These are phyloP conservation scores for Cercopithecus petaurista DNA, from an alignment of 2,797 vertebrate species.

Conservation along the genomic window DNA sequence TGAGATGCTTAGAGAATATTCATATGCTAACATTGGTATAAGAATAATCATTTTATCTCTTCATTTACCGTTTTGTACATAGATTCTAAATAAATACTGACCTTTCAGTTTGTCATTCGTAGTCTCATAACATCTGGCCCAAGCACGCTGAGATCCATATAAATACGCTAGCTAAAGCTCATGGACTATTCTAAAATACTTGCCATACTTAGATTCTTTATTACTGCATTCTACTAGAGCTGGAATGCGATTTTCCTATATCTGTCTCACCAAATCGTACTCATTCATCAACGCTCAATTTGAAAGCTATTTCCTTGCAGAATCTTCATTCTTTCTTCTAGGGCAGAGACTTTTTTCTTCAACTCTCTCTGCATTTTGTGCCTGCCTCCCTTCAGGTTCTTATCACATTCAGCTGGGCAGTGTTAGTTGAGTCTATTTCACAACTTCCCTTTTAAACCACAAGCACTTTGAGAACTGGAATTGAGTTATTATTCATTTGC, in stretches of 20 bases:
- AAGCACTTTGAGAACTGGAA: not conserved
- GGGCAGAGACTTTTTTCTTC: not conserved
- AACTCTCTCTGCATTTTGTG: not conserved
- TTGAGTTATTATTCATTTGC: not conserved
- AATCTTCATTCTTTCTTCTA: not conserved
- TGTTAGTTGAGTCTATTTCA: not conserved
- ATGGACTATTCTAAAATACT: not conserved
- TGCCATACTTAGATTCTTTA: not conserved
- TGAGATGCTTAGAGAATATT: not conserved
- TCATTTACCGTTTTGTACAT: not conserved
- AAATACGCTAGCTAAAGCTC: not conserved
- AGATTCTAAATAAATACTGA: not conserved
- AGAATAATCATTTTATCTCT: not conserved
- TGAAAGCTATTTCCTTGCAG: not conserved
- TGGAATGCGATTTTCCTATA: not conserved
- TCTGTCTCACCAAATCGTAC: not conserved
- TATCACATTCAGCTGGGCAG: too few species aligned
- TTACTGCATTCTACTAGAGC: not conserved
- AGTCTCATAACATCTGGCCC: not conserved
- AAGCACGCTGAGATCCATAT: not conserved
- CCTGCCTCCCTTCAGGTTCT: not conserved
- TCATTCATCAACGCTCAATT: not conserved
- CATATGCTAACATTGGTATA: not conserved
- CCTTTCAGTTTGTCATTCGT: not conserved
- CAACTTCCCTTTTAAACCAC: not conserved